Evolutionary conservation across 2,888 invertebrate genomes (phyloP).

Genomic region (Atrina japonica): DNA sequence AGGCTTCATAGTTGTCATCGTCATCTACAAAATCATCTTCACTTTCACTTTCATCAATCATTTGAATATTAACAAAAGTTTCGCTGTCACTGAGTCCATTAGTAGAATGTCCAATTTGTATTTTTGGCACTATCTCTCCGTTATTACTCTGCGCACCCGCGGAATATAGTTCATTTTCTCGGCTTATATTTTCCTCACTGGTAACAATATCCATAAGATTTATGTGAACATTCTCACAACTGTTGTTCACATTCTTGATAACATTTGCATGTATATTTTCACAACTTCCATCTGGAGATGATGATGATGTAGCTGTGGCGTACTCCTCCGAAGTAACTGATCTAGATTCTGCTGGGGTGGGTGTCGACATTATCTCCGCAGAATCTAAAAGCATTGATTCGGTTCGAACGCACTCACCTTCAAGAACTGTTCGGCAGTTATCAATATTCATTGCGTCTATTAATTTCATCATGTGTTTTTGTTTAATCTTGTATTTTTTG

Average conservation of each 20-base stretch:
- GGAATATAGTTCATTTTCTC: no score
- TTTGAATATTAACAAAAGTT: slow-evolving; percentile 23
- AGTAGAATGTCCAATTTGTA: no score
- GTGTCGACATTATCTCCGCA: slow-evolving; percentile 47
- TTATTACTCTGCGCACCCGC: no score
- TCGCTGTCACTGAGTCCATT: neutral
- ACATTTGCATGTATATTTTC: slow-evolving; percentile 30
- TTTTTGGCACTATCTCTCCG: no score
- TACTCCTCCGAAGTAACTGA: slow-evolving; percentile 66
- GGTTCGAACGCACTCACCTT: slow-evolving; percentile 86
- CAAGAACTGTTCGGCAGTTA: slow-evolving; percentile 86
- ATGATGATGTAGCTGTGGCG: slow-evolving; percentile 62
- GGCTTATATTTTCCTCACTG: no score
- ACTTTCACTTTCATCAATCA: slow-evolving; percentile 34
- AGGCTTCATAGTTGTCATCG: no score
- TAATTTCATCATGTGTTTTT: slow-evolving; percentile 95
- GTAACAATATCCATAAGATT: no score
- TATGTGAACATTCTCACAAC: slow-evolving; percentile 5
- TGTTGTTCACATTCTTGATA: neutral
- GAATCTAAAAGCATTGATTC: slow-evolving; percentile 85
- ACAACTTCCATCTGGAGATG: slow-evolving; percentile 54
- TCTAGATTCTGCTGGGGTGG: slow-evolving; percentile 49
- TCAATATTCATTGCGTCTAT: slow-evolving; percentile 96
- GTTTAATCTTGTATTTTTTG: slow-evolving; percentile 97
- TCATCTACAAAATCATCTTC: slow-evolving; percentile 23